phyloP scores from a whole-genome alignment of 53 echinoderm and acorn worm genomes.

The Paelopatides confundens region DNA sequence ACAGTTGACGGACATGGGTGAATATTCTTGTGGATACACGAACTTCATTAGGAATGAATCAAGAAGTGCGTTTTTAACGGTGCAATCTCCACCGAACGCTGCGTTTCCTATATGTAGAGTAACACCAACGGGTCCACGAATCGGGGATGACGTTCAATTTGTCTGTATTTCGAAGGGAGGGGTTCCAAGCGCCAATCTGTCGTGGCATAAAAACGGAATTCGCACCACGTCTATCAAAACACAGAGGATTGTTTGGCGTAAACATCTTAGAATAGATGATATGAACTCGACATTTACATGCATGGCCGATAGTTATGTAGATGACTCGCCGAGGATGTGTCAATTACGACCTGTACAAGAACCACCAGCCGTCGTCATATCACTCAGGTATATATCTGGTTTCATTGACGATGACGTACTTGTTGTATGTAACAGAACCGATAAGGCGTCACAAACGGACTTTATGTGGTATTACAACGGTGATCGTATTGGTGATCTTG shows the following conservation, averaged over 20 bases:
- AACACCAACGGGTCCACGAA: not conserved
- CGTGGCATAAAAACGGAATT: constrained; percentile 49
- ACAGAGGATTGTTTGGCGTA: not conserved
- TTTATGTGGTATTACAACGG: constrained; percentile 61
- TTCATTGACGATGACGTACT: constrained; percentile 14
- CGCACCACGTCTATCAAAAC: not conserved
- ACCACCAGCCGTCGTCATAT: constrained; percentile 33
- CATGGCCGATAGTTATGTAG: constrained; percentile 55
- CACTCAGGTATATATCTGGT: not conserved
- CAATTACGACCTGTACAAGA: constrained; percentile 26
- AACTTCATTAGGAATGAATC: not conserved
- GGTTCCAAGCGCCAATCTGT: constrained; percentile 48
- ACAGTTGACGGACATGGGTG: constrained; percentile 45
- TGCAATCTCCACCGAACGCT: constrained; percentile 49
- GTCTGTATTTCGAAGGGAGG: constrained; percentile 55
- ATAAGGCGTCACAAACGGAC: not conserved
- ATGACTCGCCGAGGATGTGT: constrained; percentile 47
- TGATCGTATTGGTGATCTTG: not conserved
- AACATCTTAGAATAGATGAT: constrained; percentile 40
- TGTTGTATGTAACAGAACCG: constrained; percentile 44
- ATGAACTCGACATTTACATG: constrained; percentile 53
- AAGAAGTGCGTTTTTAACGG: constrained; percentile 15
- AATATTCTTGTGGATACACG: constrained; percentile 66
- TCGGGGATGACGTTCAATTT: constrained; percentile 39
- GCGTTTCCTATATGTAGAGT: constrained; percentile 47